Percentiles rank a stretch among this genome's conserved stretches.
phyloP scores from a whole-genome alignment of 2,797 vertebrate genomes.

The Liparis tanakae region DNA sequence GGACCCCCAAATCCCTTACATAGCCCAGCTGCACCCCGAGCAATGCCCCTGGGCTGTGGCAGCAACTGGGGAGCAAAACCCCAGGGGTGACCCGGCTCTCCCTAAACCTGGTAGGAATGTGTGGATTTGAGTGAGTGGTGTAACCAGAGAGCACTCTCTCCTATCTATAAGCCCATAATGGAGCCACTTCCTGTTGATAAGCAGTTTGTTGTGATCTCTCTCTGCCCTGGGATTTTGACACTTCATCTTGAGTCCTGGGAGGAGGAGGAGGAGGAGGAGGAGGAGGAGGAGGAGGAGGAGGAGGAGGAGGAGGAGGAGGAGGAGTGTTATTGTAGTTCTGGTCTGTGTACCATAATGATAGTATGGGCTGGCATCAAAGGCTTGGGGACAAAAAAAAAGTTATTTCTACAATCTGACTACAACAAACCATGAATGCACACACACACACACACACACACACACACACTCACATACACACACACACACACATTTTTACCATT shows the following conservation, averaged over 20 bases:
- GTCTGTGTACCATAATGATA: constrained; percentile 57
- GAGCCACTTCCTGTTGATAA: constrained; percentile 83
- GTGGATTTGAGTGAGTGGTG: constrained; percentile 77
- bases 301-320: constrained; percentile 39
- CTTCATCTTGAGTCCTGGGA: constrained; percentile 64
- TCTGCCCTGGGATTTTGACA: constrained; percentile 72
- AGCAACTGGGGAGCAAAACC: constrained; percentile 42
- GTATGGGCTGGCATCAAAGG: constrained; percentile 51
- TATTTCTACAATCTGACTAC: constrained; percentile 41
- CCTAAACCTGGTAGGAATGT: constrained; percentile 81
- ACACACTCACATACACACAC: too few relatives aligned
- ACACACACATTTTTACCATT: too few relatives aligned
- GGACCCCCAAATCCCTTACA: constrained; percentile 40
- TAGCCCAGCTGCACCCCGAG: constrained; percentile 44
- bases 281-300: constrained; percentile 30
- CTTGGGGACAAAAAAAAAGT: constrained; percentile 5
- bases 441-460: constrained; percentile 6
- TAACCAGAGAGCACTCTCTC: constrained; percentile 79
- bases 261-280: constrained; percentile 26
- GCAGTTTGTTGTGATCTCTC: constrained; percentile 81
- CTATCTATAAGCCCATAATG: constrained; percentile 83
- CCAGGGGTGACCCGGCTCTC: constrained; percentile 60
- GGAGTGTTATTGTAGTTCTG: constrained; percentile 58
- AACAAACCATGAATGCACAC: constrained; percentile 24
- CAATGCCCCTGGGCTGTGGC: constrained; percentile 55